Evolutionary conservation across 2,113 vertebrate genomes (phyloP), one percentile per base, ranked within the genome.

Genomic region (Periophthalmodon schlosseri): DNA sequence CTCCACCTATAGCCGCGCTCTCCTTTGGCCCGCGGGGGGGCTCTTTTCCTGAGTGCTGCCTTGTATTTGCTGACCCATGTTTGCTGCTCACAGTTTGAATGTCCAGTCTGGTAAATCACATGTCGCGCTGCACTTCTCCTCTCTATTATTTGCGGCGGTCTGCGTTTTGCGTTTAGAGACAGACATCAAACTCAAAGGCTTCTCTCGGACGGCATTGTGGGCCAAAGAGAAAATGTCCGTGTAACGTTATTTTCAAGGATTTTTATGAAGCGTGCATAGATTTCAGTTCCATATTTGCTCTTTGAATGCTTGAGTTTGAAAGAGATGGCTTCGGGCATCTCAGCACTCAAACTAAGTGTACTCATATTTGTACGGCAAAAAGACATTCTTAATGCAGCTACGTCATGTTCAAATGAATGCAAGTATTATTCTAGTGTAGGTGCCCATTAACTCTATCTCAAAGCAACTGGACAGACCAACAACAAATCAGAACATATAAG

Each of bases 1-100:
- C 69, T 89, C 82, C 71, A 92, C 88, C 89, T 91, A 89, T 80
- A 73, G 82, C 70, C 88, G 83, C 60, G 77, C 18, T 12, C 63
- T 84, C 79, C 54, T 72, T 56, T 85, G 79, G 87, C 89, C 86
- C 50, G 79, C 33, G 68, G 87, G 75, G 28, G 69, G 75, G 76
- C 44, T 84, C 79, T 79, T 84, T 81, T 79, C 77, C 79, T 81
- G 76, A 83, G 74, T 70, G 74, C 70, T 44, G 75, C 69, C 36
- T 72, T 86, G 72, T 84, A 72, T 75, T 81, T 84, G 78, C 76
- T 86, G 85, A 86, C 79, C 88, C 67, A 20, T 69, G 77, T 79
- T 80, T 79, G 80, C 80, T 77, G 80, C 77, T 74, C 49, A 24
- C 74, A 67, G 56, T 90, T 73, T 77, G 72, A 80, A 60, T 65